Percentiles rank a stretch among this genome's conserved stretches.
These are phyloP conservation scores for Baronia brevicornis DNA, from an alignment of 2,888 invertebrate genomes.

Conservation along the genomic window DNA sequence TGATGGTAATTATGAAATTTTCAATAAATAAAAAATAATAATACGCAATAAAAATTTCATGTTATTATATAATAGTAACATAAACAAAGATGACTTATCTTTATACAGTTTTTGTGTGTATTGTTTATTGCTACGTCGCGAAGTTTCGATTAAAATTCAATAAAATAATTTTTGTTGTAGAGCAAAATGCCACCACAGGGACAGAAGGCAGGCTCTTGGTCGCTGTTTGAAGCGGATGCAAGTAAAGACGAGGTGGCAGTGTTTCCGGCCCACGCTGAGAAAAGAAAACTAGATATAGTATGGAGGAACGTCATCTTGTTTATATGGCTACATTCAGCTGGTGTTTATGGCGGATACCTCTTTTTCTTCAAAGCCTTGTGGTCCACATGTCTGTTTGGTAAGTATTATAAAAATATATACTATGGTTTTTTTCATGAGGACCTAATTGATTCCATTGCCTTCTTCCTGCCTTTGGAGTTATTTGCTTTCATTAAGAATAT, in stretches of 20 bases:
- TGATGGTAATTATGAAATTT: too few relatives aligned
- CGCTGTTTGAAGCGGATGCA: slow-evolving; percentile 54
- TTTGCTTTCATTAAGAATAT: too few relatives aligned
- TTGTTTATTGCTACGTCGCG: too few relatives aligned
- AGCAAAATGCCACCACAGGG: slow-evolving; percentile 62
- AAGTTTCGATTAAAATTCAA: not conserved
- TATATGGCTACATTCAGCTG: slow-evolving; percentile 80
- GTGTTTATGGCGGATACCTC: slow-evolving; percentile 84
- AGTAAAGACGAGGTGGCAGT: slow-evolving; percentile 31
- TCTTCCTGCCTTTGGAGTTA: too few relatives aligned
- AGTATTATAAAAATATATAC: slow-evolving; percentile 46
- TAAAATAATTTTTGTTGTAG: slow-evolving; percentile 13
- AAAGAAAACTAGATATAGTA: slow-evolving; percentile 78
- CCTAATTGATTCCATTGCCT: too few relatives aligned
- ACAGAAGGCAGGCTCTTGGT: slow-evolving; percentile 49
- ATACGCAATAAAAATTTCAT: too few relatives aligned
- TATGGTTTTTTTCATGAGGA: not conserved
- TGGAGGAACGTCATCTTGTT: slow-evolving; percentile 89
- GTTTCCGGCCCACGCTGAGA: slow-evolving; percentile 65
- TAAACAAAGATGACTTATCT: too few relatives aligned
- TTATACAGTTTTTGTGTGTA: too few relatives aligned
- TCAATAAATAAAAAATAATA: too few relatives aligned
- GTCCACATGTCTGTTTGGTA: slow-evolving; percentile 80
- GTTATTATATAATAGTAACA: too few relatives aligned
- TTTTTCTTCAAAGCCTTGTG: slow-evolving; percentile 83